Base-by-base conservation (phyloP, 2,888 invertebrate species). In the Drosophila neonasuta region DNA sequence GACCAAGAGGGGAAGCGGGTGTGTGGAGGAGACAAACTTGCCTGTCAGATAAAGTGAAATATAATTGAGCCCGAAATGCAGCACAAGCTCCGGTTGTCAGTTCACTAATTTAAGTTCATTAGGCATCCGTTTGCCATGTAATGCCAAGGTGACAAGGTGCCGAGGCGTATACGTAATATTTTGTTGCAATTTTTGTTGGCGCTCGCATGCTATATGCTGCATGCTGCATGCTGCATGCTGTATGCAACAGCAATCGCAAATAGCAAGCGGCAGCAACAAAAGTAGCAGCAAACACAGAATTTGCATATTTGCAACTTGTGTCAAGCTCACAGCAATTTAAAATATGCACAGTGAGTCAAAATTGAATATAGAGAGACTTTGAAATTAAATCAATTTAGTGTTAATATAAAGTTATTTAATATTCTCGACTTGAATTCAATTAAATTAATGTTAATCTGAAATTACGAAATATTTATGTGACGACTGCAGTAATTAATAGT, bases 41-140 rank as follows among this genome's bases (percentile, higher is more conserved):
- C 44, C 55, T 69, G 71, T 51, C 77, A 71, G 71, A 59, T 69
- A 85, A 83, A 83, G 82, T 85, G 86, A 85, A 85, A 85, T 82
- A 79, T 87, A 83, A 83, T 87, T 85, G 87, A 69, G 73, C 29
- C 34, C 15, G 20, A 24, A 36, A 13, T 10, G 24, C 29, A 54
- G 20, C 52, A 49, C 45, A 13, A 11, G 17, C 55, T 63, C 51
- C 48, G 58, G 36, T 55, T 64, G 65, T 41, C 68, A 60, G 69
- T 77, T 79, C 73, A 75, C 76, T 80, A 80, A 74, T 80, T 88
- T 85, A 66, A 68, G 81, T 80, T 80, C 75, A 81, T 84, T 78
- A 75, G 64, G 72, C 68, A 72, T 61, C 49, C 58, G 67, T 39
- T 65, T 71, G 67, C 66, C 68, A 36, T 34, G 56, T 71, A 73